Percentiles rank a stretch among this genome's conserved stretches.
These are phyloP conservation scores for Zaprionus gabonicus DNA, from an alignment of 1,140 invertebrate species.

Conservation along the genomic window DNA sequence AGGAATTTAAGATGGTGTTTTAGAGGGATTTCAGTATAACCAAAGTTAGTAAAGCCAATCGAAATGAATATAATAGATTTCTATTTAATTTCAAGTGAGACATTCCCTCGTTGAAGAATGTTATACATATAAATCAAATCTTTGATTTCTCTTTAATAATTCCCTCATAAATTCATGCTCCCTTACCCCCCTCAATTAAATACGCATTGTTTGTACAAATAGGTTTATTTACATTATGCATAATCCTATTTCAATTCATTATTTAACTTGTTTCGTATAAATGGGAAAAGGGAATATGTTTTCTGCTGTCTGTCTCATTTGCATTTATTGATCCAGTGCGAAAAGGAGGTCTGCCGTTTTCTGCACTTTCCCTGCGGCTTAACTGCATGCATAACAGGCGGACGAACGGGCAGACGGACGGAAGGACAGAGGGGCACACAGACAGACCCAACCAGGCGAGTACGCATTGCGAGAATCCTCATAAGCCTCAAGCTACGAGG, in stretches of 20 bases:
- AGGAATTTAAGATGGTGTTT: background rate
- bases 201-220: slow-evolving; percentile 1
- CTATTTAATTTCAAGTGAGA: background rate
- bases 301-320: slow-evolving; percentile 39
- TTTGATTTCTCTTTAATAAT: background rate
- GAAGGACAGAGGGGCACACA: background rate
- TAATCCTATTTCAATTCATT: slow-evolving; percentile 25
- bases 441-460: background rate
- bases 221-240: slow-evolving; percentile 11
- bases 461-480: slow-evolving; percentile 27
- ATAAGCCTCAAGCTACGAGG: slow-evolving; percentile 29
- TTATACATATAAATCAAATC: too few relatives aligned
- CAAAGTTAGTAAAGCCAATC: background rate
- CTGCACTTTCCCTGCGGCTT: slow-evolving; percentile 39
- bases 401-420: background rate
- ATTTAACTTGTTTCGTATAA: slow-evolving; percentile 22
- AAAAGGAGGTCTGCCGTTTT: slow-evolving; percentile 30
- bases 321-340: slow-evolving; percentile 69
- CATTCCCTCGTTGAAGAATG: background rate
- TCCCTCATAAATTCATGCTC: background rate
- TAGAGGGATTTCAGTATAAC: background rate
- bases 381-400: background rate
- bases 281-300: background rate
- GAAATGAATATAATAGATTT: background rate
- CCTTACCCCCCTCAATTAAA: background rate